Percentiles rank a stretch among this genome's conserved stretches.
phyloP scores from a whole-genome alignment of 1,140 invertebrate genomes.

The Drosophila mojavensis region DNA sequence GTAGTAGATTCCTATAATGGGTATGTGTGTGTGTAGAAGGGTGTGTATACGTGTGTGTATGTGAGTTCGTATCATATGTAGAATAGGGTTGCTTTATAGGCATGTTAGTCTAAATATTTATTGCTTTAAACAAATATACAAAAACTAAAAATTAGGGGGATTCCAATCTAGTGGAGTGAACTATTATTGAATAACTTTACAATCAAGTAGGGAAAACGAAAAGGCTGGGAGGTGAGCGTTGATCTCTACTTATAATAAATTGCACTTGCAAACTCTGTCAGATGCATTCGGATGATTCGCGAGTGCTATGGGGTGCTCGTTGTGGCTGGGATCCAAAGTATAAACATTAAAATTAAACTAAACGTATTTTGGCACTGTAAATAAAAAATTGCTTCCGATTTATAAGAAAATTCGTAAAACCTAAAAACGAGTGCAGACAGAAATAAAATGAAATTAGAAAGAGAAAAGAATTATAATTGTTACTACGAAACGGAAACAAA shows the following conservation, averaged over 20 bases:
- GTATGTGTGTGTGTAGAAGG: conserved; percentile 19
- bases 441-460: conserved; percentile 5
- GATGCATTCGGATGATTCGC: conserved; percentile 41
- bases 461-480: conserved; percentile 53
- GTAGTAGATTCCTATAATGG: conserved; percentile 37
- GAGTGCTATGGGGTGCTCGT: conserved; percentile 30
- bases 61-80: conserved; percentile 23
- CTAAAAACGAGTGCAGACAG: conserved; percentile 33
- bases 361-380: conserved; percentile 82
- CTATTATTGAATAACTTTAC: conserved; percentile 30
- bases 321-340: conserved; percentile 45
- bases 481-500: conserved; percentile 57
- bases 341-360: conserved; percentile 77
- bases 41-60: conserved; percentile 12
- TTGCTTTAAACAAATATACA: conserved; percentile 75
- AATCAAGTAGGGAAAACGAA: conserved; percentile 7
- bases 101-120: conserved; percentile 59
- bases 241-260: conserved; percentile 46
- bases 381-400: conserved; percentile 68
- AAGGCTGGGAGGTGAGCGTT: background rate
- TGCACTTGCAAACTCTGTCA: conserved; percentile 52
- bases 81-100: conserved; percentile 60
- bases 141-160: conserved; percentile 39
- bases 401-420: conserved; percentile 49
- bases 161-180: conserved; percentile 10